Evolutionary conservation across 2,113 vertebrate genomes (phyloP).

Genomic region (Scatophagus argus): DNA sequence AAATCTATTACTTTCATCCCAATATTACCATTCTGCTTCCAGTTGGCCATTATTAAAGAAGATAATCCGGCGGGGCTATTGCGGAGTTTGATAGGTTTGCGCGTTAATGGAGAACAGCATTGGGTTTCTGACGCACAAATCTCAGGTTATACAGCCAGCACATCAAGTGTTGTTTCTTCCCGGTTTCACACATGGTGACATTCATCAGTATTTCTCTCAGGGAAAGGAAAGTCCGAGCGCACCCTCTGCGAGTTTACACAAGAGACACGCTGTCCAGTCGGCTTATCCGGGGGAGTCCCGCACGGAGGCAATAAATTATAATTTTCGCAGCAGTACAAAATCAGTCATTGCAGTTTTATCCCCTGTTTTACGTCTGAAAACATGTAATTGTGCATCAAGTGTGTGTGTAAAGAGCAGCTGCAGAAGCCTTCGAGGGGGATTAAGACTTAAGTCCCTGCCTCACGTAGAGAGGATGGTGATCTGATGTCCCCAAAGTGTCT

Average conservation of each 20-base stretch:
- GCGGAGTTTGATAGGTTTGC: constrained; percentile 22
- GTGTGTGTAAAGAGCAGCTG: constrained; percentile 51
- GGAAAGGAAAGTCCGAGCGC: too few relatives aligned
- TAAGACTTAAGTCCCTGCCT: constrained; percentile 57
- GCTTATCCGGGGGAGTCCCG: constrained; percentile 12
- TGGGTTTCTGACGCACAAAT: constrained; percentile 27
- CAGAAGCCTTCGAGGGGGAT: constrained; percentile 47
- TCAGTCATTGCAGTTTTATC: constrained; percentile 49
- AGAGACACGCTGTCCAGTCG: neutral
- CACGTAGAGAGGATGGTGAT: constrained; percentile 38
- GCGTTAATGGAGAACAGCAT: constrained; percentile 38
- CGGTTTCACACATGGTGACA: constrained; percentile 35
- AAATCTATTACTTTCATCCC: constrained; percentile 76
- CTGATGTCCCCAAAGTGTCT: constrained; percentile 31
- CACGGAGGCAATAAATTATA: constrained; percentile 51
- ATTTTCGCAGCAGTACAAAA: constrained; percentile 52
- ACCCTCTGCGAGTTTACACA: neutral
- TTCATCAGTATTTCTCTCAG: constrained; percentile 24
- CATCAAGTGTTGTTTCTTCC: constrained; percentile 43
- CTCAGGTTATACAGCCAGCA: constrained; percentile 16
- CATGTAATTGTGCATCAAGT: constrained; percentile 64
- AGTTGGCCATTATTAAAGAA: constrained; percentile 59
- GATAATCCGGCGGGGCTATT: constrained; percentile 50
- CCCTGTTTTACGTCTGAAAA: constrained; percentile 49
- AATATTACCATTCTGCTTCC: constrained; percentile 40